phyloP scores from a whole-genome alignment of 2,888 invertebrate species.

The Cephus runcator region DNA sequence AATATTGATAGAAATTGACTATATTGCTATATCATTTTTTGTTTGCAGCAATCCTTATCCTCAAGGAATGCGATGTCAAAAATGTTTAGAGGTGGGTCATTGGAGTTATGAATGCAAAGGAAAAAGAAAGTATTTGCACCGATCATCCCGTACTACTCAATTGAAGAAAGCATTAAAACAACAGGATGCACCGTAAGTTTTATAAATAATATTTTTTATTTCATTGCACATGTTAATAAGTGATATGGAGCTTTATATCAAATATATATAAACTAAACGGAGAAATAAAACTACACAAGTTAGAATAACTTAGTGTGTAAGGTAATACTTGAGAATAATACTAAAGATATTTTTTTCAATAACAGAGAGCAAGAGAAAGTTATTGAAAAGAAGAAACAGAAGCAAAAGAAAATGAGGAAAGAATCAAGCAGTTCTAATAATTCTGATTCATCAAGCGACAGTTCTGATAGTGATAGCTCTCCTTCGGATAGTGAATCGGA shows the following conservation, averaged over 20 bases:
- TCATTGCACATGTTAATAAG: not conserved
- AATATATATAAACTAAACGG: conserved; percentile 3
- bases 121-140: conserved; percentile 87
- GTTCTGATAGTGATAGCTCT: conserved; percentile 37
- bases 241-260: not conserved
- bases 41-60: conserved; percentile 69
- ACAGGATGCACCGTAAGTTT: conserved; percentile 56
- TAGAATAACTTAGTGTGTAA: too few relatives aligned
- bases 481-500: conserved; percentile 50
- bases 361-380: conserved; percentile 30
- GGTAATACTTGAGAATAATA: too few relatives aligned
- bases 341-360: not conserved
- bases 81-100: conserved; percentile 91
- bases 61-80: conserved; percentile 87
- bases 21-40: conserved; percentile 4
- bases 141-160: conserved; percentile 84
- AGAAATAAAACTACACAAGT: too few relatives aligned
- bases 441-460: conserved; percentile 37
- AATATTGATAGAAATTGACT: too few relatives aligned
- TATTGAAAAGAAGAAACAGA: conserved; percentile 24
- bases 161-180: conserved; percentile 76
- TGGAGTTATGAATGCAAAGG: conserved; percentile 95
- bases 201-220: conserved; percentile 8
- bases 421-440: conserved; percentile 38
- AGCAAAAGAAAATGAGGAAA: conserved; percentile 38